A percentile compares a stretch with the other conserved stretches of the same genome.
These are phyloP conservation scores for Amorpha juglandis DNA, from an alignment of 2,888 invertebrate genomes.

Conservation along the genomic window DNA sequence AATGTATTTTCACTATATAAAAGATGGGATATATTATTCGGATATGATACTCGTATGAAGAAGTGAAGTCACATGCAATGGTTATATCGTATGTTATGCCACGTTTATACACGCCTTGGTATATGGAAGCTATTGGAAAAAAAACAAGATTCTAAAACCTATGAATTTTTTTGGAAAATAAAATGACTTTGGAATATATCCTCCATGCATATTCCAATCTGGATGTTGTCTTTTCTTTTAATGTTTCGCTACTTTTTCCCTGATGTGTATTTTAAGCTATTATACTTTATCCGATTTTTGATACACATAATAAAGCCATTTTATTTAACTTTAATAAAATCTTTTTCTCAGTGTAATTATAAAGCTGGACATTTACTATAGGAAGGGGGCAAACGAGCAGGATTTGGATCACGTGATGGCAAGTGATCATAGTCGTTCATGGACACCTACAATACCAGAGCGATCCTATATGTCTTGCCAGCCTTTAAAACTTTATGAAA, in stretches of 20 bases:
- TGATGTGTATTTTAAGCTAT: not conserved
- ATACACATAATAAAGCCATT: not conserved
- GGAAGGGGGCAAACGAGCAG: too few species aligned
- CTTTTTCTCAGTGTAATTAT: not conserved
- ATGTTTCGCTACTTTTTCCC: not conserved
- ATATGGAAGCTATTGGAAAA: constrained; percentile 16
- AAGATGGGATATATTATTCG: constrained; percentile 13
- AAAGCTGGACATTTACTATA: too few species aligned
- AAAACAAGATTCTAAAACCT: constrained; percentile 4
- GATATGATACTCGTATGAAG: constrained; percentile 11
- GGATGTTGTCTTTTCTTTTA: constrained; percentile 1
- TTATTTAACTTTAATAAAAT: not conserved
- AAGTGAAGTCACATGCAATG: constrained; percentile 14
- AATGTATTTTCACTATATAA: constrained; percentile 23
- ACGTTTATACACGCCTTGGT: constrained; percentile 8
- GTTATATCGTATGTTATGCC: constrained; percentile 12
- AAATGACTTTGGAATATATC: constrained; percentile 24
- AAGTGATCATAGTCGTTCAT: too few species aligned
- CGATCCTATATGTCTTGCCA: too few species aligned
- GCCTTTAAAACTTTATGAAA: too few species aligned
- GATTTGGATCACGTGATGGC: too few species aligned
- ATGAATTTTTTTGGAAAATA: constrained; percentile 20
- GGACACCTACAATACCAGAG: too few species aligned
- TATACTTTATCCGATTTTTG: not conserved
- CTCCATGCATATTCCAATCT: constrained; percentile 20